Conservation (phyloP, 2,888 invertebrate genomes). For the Drosophila hamatofila region DNA sequence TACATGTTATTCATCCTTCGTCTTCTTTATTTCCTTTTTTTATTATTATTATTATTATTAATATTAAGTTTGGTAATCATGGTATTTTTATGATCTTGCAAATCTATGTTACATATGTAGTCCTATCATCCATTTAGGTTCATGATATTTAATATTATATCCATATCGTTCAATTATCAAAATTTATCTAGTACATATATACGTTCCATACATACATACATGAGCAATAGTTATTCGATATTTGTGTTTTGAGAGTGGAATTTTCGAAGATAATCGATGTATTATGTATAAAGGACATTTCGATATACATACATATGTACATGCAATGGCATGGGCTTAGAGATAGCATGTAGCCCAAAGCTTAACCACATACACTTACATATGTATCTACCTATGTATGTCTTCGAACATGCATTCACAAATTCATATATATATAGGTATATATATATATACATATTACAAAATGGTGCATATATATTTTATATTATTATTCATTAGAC, state of each 20-base stretch:
- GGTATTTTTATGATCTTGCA: too few relatives aligned
- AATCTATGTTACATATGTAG: not conserved
- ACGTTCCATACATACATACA: not conserved
- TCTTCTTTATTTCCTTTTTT: too few relatives aligned
- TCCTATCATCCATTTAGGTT: not conserved
- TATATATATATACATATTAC: constrained; percentile 1
- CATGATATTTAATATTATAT: not conserved
- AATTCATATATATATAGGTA: not conserved
- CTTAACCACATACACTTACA: not conserved
- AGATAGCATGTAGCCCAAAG: not conserved
- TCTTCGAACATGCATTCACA: not conserved
- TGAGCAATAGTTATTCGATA: not conserved
- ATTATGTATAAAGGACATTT: not conserved
- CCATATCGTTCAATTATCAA: not conserved
- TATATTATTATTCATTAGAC: constrained; percentile 1
- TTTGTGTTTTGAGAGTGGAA: not conserved
- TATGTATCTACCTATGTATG: not conserved
- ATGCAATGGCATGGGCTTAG: not conserved
- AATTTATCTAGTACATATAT: not conserved
- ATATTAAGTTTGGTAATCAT: not conserved
- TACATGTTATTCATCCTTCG: not conserved
- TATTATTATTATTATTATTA: not conserved
- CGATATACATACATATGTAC: not conserved
- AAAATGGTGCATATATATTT: constrained; percentile 4
- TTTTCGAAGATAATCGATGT: not conserved